phyloP scores from a whole-genome alignment of 64 coral and sea anemone species.

The Acropora yongei region DNA sequence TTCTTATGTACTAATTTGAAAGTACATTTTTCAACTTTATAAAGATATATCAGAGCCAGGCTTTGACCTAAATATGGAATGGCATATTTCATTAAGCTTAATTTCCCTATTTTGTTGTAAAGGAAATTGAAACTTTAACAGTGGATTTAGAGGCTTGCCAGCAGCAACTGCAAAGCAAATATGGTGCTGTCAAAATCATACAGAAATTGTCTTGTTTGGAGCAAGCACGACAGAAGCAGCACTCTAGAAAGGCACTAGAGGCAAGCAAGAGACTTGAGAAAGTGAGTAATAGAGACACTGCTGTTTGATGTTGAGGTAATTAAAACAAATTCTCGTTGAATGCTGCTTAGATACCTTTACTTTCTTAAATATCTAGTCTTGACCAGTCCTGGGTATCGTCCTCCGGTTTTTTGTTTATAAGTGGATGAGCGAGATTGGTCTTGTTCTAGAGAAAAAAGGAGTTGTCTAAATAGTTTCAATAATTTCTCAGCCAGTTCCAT shows the following conservation, averaged over 20 bases:
- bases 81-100: neutral
- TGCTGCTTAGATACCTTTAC: too few relatives aligned
- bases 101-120: neutral
- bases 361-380: too few relatives aligned
- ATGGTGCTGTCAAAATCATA: constrained; percentile 82
- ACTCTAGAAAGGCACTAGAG: constrained; percentile 76
- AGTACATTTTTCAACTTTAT: neutral
- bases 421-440: too few relatives aligned
- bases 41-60: neutral
- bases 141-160: constrained; percentile 80
- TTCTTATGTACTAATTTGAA: neutral
- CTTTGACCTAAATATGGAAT: too few relatives aligned
- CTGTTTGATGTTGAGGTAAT: too few relatives aligned
- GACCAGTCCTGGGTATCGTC: too few relatives aligned
- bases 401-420: too few relatives aligned
- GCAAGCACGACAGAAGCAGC: constrained; percentile 74
- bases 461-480: too few relatives aligned
- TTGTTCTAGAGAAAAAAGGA: too few relatives aligned
- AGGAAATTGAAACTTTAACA: constrained; percentile 88
- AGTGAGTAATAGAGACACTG: constrained; percentile 16
- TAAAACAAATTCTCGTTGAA: too few relatives aligned
- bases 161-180: constrained; percentile 81
- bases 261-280: constrained; percentile 89
- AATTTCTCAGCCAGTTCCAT: too few relatives aligned
- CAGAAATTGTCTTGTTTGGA: constrained; percentile 79